Evolutionary conservation across 2,888 invertebrate genomes (phyloP).

Genomic region (Zaprionus lineosus): DNA sequence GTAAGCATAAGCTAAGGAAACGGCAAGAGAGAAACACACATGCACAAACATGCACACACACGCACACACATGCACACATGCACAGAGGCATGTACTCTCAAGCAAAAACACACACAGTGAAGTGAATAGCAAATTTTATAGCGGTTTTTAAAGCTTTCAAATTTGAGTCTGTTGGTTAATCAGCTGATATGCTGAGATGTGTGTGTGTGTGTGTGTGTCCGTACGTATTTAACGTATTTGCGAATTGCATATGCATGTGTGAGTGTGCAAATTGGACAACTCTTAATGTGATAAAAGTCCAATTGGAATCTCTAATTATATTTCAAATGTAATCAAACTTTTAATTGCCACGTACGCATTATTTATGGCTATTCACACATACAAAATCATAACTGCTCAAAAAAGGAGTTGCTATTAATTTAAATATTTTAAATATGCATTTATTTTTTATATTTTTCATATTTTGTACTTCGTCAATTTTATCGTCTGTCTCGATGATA

Average conservation of each 20-base stretch:
- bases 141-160: slow-evolving; percentile 10
- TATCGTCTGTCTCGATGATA: too few species aligned
- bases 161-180: slow-evolving; percentile 19
- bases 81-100: not conserved
- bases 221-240: too few species aligned
- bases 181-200: slow-evolving; percentile 24
- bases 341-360: slow-evolving; percentile 18
- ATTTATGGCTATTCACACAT: not conserved
- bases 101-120: too few species aligned
- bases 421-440: too few species aligned
- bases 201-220: slow-evolving; percentile 2
- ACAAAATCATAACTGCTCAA: not conserved
- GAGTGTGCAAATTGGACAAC: not conserved
- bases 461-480: slow-evolving; percentile 3
- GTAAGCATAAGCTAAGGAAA: not conserved
- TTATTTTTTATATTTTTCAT: not conserved
- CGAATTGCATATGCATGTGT: slow-evolving; percentile 1
- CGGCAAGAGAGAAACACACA: not conserved
- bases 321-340: not conserved
- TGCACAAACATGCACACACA: not conserved
- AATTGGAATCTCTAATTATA: not conserved
- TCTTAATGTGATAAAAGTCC: not conserved
- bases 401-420: too few species aligned
- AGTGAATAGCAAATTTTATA: slow-evolving; percentile 23
- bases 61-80: not conserved